Evolutionary conservation across 2,113 vertebrate genomes (phyloP).

Genomic region (Amphiprion percula): DNA sequence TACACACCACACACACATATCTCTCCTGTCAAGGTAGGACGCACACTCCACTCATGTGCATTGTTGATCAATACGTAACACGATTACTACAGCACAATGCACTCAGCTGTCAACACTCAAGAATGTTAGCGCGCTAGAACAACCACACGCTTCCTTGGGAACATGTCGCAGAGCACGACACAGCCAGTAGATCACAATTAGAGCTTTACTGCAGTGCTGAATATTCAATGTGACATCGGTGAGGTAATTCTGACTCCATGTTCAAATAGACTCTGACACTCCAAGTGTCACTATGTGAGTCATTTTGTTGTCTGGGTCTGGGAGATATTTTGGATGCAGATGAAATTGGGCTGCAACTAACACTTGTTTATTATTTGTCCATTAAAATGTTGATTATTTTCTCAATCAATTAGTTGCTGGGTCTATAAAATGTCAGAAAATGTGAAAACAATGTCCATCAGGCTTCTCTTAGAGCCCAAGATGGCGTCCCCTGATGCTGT

Average conservation of each 20-base stretch:
- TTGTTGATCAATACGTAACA: slow-evolving; percentile 47
- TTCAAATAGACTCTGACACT: slow-evolving; percentile 9
- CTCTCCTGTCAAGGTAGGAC: slow-evolving; percentile 93
- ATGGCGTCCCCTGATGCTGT: too few relatives aligned
- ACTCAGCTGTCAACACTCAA: slow-evolving; percentile 25
- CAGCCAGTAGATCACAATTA: slow-evolving; percentile 12
- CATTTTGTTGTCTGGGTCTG: background rate
- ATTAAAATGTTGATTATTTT: too few relatives aligned
- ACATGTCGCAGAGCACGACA: background rate
- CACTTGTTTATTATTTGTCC: background rate
- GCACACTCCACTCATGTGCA: background rate
- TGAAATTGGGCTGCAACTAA: background rate
- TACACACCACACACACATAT: slow-evolving; percentile 97
- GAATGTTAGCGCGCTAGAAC: slow-evolving; percentile 14
- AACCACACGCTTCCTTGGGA: slow-evolving; percentile 21
- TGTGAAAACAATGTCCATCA: too few relatives aligned
- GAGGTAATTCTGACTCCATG: slow-evolving; percentile 14
- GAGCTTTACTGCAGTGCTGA: background rate
- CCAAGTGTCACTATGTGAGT: background rate
- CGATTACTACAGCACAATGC: slow-evolving; percentile 19
- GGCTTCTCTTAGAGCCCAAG: too few relatives aligned
- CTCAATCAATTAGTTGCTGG: too few relatives aligned
- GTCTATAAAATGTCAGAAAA: too few relatives aligned
- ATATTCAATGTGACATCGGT: background rate
- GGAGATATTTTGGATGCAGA: background rate